Conservation (phyloP, 2,888 invertebrate genomes). For the Leucophenga montana region DNA sequence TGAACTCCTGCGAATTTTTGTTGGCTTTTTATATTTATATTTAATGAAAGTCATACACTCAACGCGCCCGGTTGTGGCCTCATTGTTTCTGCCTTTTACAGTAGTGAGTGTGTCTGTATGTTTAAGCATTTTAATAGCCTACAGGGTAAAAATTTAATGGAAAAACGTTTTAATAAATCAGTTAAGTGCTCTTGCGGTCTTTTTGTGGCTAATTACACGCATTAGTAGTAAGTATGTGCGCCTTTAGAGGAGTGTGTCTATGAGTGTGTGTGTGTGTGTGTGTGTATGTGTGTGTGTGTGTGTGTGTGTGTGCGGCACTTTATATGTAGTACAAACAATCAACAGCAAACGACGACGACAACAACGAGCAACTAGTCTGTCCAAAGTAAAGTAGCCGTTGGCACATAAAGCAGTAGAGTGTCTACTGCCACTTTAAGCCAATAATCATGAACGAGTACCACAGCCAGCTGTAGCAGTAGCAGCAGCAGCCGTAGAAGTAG, state of each 20-base stretch:
- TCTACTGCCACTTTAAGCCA: slow-evolving; percentile 2
- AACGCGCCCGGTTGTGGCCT: neutral
- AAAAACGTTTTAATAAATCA: slow-evolving; percentile 67
- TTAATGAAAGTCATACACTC: slow-evolving; percentile 21
- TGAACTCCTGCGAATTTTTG: slow-evolving; percentile 15
- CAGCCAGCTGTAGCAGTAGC: neutral
- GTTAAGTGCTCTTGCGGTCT: slow-evolving; percentile 67
- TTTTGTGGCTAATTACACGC: slow-evolving; percentile 68
- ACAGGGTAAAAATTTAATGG: slow-evolving; percentile 67
- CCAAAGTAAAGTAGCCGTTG: too few species aligned
- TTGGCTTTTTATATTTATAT: slow-evolving; percentile 17
- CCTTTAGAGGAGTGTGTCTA: too few species aligned
- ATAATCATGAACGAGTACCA: neutral
- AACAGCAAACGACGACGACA: neutral
- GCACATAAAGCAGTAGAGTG: neutral
- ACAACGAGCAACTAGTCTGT: neutral
- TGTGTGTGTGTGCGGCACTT: neutral
- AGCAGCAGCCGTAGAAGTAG: too few species aligned
- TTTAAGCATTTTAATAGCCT: slow-evolving; percentile 61
- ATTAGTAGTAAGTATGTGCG: slow-evolving; percentile 46
- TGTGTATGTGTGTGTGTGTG: neutral
- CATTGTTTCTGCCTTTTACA: slow-evolving; percentile 30
- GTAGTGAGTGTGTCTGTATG: slow-evolving; percentile 31
- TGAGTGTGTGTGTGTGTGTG: neutral
- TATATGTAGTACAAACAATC: neutral